Conservation (phyloP, 2,888 invertebrate species). For the Caenorhabditis sulstoni region DNA sequence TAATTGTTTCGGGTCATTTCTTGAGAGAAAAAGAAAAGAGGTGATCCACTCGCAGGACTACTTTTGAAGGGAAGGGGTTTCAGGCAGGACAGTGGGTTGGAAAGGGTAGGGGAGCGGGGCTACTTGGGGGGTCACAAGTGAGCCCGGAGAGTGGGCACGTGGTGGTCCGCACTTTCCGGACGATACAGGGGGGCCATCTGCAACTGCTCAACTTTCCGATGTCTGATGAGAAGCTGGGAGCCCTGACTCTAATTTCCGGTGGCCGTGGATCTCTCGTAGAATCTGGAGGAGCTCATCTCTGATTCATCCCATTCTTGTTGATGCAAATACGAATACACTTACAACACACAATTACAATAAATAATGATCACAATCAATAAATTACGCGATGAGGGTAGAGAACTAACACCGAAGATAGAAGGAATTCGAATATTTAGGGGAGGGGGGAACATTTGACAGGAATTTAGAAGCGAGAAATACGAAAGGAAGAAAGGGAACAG, state of each 20-base stretch:
- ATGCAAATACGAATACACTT: conserved; percentile 11
- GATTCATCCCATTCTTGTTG: conserved; percentile 37
- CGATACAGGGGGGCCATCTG: conserved; percentile 22
- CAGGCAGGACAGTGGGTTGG: too few relatives aligned
- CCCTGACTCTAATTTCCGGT: conserved; percentile 54
- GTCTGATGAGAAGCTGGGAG: conserved; percentile 17
- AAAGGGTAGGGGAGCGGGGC: too few relatives aligned
- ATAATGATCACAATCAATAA: conserved; percentile 47
- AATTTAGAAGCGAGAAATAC: conserved; percentile 19
- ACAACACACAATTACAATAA: conserved; percentile 40
- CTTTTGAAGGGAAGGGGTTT: too few relatives aligned
- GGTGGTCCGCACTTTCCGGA: too few relatives aligned
- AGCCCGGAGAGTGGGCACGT: too few relatives aligned
- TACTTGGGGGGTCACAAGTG: too few relatives aligned
- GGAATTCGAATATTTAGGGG: conserved; percentile 5
- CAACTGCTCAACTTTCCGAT: conserved; percentile 20
- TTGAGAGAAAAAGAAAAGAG: background rate
- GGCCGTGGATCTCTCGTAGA: background rate
- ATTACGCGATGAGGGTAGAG: conserved; percentile 16
- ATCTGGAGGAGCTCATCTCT: conserved; percentile 28
- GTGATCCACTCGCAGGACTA: too few relatives aligned
- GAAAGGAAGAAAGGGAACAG: conserved; percentile 38
- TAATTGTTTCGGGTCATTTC: conserved; percentile 50
- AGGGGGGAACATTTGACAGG: conserved; percentile 16
- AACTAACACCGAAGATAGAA: conserved; percentile 15